Evolutionary conservation across 2,888 invertebrate species (phyloP).

Genomic region (Erpobdella octoculata): DNA sequence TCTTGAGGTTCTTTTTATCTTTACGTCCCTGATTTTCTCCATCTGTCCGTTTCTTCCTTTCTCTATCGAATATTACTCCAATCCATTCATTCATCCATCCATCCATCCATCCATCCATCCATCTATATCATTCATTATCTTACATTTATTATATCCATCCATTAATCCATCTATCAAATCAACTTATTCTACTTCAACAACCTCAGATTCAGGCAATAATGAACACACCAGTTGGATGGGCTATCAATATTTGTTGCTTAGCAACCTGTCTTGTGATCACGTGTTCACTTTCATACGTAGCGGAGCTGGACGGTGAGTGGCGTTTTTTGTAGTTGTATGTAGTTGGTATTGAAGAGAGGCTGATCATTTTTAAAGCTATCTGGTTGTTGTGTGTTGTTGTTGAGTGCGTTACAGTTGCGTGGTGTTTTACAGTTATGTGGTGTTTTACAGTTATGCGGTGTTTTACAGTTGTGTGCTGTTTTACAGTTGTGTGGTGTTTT

Average conservation of each 20-base stretch:
- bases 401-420: too few relatives aligned
- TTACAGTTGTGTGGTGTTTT: too few relatives aligned
- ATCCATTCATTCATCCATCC: not conserved
- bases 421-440: too few relatives aligned
- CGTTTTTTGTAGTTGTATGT: too few relatives aligned
- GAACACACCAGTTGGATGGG: not conserved
- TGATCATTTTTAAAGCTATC: too few relatives aligned
- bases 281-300: not conserved
- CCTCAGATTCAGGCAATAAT: slow-evolving; percentile 8
- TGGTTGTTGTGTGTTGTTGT: too few relatives aligned
- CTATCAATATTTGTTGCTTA: slow-evolving; percentile 1
- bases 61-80: not conserved
- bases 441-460: too few relatives aligned
- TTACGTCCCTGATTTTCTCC: too few relatives aligned
- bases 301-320: not conserved
- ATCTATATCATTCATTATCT: not conserved
- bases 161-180: slow-evolving; percentile 11
- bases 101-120: slow-evolving; percentile 19
- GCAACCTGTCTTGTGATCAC: not conserved
- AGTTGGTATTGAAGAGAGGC: too few relatives aligned
- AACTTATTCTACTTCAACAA: not conserved
- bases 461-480: too few relatives aligned
- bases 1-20: too few relatives aligned
- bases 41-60: too few relatives aligned
- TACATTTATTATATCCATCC: not conserved